Conservation (phyloP, 2,888 invertebrate species). For the Junonia oenone region DNA sequence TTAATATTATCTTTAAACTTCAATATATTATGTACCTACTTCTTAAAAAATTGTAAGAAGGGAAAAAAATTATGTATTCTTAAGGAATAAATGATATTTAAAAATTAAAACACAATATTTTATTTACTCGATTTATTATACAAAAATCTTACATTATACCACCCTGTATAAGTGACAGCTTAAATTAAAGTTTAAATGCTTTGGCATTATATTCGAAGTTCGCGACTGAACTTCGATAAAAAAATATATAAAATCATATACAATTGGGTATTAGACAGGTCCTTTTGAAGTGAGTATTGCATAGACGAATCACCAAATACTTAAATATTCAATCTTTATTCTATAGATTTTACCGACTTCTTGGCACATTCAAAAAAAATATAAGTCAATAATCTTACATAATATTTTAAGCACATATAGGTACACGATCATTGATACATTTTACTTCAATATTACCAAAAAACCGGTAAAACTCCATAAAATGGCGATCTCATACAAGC, state of each 20-base stretch:
- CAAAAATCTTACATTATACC: constrained; percentile 17
- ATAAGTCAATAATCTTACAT: no score
- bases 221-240: constrained; percentile 19
- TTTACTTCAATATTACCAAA: no score
- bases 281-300: background rate
- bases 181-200: constrained; percentile 34
- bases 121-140: constrained; percentile 16
- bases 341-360: no score
- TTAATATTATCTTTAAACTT: background rate
- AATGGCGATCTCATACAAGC: no score
- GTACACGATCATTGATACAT: no score
- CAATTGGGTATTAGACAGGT: background rate
- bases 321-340: background rate
- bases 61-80: no score
- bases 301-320: background rate
- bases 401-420: no score
- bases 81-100: constrained; percentile 12
- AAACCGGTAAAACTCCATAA: no score
- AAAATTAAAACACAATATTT: constrained; percentile 7
- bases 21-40: background rate
- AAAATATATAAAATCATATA: constrained; percentile 9
- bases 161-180: constrained; percentile 28
- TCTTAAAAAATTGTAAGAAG: background rate
- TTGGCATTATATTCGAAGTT: constrained; percentile 28
- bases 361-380: no score